A percentile compares a stretch with the other conserved stretches of the same genome.
These are phyloP conservation scores for Agrochola lychnidis DNA, from an alignment of 2,888 invertebrate genomes.

Conservation along the genomic window DNA sequence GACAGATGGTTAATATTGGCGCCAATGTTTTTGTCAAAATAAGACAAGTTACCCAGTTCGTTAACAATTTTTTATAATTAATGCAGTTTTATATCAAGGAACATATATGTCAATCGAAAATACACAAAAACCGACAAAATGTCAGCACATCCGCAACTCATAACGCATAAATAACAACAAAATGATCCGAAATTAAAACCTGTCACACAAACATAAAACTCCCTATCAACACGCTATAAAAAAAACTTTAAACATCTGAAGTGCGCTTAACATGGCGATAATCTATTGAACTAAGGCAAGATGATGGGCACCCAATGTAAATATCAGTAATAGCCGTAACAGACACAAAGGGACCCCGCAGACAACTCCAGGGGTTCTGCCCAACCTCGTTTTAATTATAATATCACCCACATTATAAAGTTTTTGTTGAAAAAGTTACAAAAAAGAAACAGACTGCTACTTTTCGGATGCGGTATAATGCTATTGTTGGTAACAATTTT, in stretches of 20 bases:
- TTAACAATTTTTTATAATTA: too few species aligned
- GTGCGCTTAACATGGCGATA: conserved; percentile 65
- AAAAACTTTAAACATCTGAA: conserved; percentile 57
- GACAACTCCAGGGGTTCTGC: conserved; percentile 83
- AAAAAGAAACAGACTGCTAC: conserved; percentile 75
- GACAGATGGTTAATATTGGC: conserved; percentile 1
- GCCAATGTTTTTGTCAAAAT: conserved; percentile 17
- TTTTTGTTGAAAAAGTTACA: conserved; percentile 76
- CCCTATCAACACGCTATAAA: conserved; percentile 67
- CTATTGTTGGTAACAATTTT: conserved; percentile 68
- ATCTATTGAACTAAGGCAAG: conserved; percentile 80
- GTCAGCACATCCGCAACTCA: conserved; percentile 46
- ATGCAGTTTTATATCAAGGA: neutral
- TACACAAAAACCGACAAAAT: conserved; percentile 17
- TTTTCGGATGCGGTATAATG: conserved; percentile 75
- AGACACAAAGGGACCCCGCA: conserved; percentile 86
- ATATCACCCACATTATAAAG: conserved; percentile 89
- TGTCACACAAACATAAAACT: conserved; percentile 59
- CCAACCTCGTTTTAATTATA: conserved; percentile 88
- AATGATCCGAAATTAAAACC: conserved; percentile 52
- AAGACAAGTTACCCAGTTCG: neutral
- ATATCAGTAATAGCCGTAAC: conserved; percentile 87
- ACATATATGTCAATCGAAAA: neutral
- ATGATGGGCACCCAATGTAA: conserved; percentile 87
- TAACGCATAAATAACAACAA: conserved; percentile 42